Base-by-base conservation (phyloP, 2,113 vertebrate genomes). In the Lampris incognitus region DNA sequence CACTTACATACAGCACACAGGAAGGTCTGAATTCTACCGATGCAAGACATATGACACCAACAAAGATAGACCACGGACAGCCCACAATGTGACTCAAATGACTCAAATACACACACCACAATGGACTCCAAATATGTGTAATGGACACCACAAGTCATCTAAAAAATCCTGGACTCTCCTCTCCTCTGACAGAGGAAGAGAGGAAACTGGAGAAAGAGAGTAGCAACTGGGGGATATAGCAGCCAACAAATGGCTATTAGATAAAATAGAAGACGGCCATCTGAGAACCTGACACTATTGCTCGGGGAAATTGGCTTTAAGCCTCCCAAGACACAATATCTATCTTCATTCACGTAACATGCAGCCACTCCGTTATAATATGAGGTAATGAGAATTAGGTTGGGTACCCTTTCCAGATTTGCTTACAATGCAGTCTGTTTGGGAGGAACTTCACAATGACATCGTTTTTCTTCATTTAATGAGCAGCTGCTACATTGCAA, bases 261-360 rank as follows among this genome's bases (percentile, higher is more conserved):
- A 83, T 80, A 63, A 82, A 85, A 72, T 24, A 73, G 70, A 84
- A 74, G 67, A 59, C 58, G 64, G 82, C 83, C 69, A 52, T 85
- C 40, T 69, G 78, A 85, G 74, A 88, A 87, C 69, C 72, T 72
- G 65, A 86, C 74, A 79, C 78, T 66, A 39, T 6, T 50, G 66
- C 85, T 81, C 51, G 55, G 73, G 78, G 66, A 88, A 89, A 87
- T 90, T 78, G 67, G 76, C 72, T 82, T 74, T 62, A 83, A 84
- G 66, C 40, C 82, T 86, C 84, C 78, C 52, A 55, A 69, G 78
- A 78, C 66, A 84, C 78, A 52, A 50, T 83, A 88, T 91, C 75
- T 69, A 78, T 87, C 82, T 88, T 87, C 69, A 83, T 85, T 83
- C 74, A 72, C 71, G 76, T 73, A 85, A 78, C 74, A 67, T 62